Evolutionary conservation across 37 sponge, comb jelly and placozoan species (phyloP), one percentile per base, ranked within the genome.

Genomic region (Corticium candelabrum): DNA sequence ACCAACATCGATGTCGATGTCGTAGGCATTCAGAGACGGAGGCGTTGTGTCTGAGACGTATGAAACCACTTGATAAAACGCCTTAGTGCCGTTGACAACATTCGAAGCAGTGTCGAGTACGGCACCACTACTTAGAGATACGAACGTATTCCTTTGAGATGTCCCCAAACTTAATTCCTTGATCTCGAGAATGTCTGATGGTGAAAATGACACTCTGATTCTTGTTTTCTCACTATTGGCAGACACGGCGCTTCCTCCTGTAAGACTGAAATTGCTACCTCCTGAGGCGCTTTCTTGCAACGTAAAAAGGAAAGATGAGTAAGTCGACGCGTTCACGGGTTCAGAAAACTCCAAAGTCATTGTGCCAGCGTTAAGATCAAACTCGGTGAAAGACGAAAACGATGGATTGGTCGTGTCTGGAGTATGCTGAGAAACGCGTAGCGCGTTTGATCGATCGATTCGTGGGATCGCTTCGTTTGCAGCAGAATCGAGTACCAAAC

Each of bases 321-420:
- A 70, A 7, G 73, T 29, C 29, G 5, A 30, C 73, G 31, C 29
- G 21, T 70, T 32, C 38, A 94, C 82, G 33, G 95, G 91, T 75
- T 94, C 95, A n/a, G 84, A 80, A 77, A 94, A 94, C 1, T 82
- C 84, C n/a, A 94, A 78, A 2, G 76, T 83, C 34, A 94, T 11
- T 7, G 75, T 34, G 40, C 89, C 89, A 38, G 35, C 74, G 71
- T 88, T 78, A 82, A 94, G 84, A 69, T 94, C 95, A 32, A 94
- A 38, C 34, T 40, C 43, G 40, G 73, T 77, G 79, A 86, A 90
- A 34, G 80, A 38, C 0, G 68, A 40, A 39, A 94, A 40, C 0
- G 30, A 1, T 0, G 91, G 91, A 27, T 35, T 34, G 40, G 87
- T 84, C 31, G 56, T 34, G 74, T 94, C 95, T 75, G 78, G 76